These are phyloP conservation scores for Gastracanthus pulcherrimus DNA, from an alignment of 2,888 invertebrate genomes.

Conservation along the genomic window DNA sequence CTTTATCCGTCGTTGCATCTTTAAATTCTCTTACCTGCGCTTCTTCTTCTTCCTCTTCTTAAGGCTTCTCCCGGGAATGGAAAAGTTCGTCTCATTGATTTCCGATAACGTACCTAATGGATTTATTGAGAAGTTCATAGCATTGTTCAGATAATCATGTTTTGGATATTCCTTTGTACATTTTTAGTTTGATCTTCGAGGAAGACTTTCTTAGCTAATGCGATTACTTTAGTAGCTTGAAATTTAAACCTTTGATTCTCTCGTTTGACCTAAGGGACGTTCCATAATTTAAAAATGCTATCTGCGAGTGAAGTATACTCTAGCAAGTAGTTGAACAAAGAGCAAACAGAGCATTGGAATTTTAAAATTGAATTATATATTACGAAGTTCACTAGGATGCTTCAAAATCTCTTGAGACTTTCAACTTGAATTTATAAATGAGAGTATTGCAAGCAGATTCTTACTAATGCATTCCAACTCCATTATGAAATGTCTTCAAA, in stretches of 20 bases:
- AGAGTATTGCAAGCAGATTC: not conserved
- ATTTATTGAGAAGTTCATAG: too few species aligned
- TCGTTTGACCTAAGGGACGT: not conserved
- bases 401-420: not conserved
- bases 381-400: not conserved
- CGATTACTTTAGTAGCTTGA: too few species aligned
- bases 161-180: too few species aligned
- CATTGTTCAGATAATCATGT: too few species aligned
- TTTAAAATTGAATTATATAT: slow-evolving; percentile 7
- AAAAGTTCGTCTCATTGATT: too few species aligned
- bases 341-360: not conserved
- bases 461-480: not conserved
- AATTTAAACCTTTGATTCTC: too few species aligned
- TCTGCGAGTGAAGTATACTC: not conserved
- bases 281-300: not conserved
- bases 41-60: not conserved
- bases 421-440: not conserved
- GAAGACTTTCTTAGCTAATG: too few species aligned
- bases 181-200: too few species aligned
- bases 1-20: not conserved
- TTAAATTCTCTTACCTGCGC: not conserved
- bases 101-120: too few species aligned
- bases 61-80: not conserved
- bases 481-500: slow-evolving; percentile 21
- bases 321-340: too few species aligned